Conservation (phyloP, 2,113 vertebrate species). For the Myrmecobius fasciatus region DNA sequence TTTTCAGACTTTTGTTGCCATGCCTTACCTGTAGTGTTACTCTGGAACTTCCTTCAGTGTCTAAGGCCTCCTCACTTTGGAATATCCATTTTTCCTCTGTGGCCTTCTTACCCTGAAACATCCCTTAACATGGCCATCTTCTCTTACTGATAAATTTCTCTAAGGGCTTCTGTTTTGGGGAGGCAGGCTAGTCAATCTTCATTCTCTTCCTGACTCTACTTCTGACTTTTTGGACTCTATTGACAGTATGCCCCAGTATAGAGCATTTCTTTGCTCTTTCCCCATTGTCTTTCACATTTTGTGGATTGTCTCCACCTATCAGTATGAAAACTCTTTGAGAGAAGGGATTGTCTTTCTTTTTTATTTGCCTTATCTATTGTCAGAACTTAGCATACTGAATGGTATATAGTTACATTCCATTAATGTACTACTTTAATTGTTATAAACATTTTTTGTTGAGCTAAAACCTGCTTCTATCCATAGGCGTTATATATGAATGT, state of each 20-base stretch:
- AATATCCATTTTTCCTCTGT: not conserved
- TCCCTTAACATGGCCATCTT: not conserved
- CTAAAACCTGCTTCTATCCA: not conserved
- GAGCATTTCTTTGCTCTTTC: not conserved
- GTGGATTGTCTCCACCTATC: not conserved
- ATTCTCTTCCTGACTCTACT: not conserved
- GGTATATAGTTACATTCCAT: not conserved
- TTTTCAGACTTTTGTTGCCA: not conserved
- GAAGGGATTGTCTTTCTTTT: conserved; percentile 33
- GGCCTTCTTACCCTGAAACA: not conserved
- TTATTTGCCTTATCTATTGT: not conserved
- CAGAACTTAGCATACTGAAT: not conserved
- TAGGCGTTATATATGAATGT: not conserved
- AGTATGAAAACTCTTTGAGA: not conserved
- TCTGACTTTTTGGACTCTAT: not conserved
- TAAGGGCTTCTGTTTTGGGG: not conserved
- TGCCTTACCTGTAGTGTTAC: not conserved
- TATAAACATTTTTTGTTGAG: not conserved
- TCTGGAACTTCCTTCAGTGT: not conserved
- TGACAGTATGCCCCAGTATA: not conserved
- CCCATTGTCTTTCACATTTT: not conserved
- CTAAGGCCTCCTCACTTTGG: not conserved
- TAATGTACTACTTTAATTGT: not conserved
- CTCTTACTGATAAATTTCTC: not conserved
- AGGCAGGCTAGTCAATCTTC: not conserved